Conservation (phyloP, 2,888 invertebrate species). For the Tachystola acroxantha region DNA sequence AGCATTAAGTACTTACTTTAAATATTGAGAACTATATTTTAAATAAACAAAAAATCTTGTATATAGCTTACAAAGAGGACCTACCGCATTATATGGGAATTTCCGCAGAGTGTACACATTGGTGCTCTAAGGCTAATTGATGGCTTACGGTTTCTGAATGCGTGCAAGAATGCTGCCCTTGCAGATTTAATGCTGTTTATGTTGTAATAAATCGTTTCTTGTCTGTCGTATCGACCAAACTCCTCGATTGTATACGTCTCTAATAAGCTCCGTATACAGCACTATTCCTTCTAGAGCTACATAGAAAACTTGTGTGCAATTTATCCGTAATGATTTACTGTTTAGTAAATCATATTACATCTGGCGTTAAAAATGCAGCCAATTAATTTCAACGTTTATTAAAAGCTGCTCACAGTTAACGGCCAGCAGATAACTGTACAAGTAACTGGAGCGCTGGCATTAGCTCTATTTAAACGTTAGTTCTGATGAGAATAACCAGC, state of each 20-base stretch:
- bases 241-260: conserved; percentile 14
- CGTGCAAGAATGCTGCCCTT: conserved; percentile 66
- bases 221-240: conserved; percentile 26
- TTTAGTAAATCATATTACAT: conserved; percentile 10
- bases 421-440: conserved; percentile 17
- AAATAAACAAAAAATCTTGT: too few species aligned
- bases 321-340: conserved; percentile 6
- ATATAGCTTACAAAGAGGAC: conserved; percentile 20
- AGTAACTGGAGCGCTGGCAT: conserved; percentile 22
- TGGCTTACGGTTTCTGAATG: conserved; percentile 45
- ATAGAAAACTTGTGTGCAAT: conserved; percentile 4
- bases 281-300: conserved; percentile 8
- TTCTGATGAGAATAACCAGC: conserved; percentile 9
- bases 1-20: too few species aligned
- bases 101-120: conserved; percentile 30
- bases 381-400: conserved; percentile 14
- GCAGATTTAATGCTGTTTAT: conserved; percentile 53
- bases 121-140: conserved; percentile 51
- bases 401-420: conserved; percentile 22
- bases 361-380: conserved; percentile 16
- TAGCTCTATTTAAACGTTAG: conserved; percentile 12
- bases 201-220: conserved; percentile 40
- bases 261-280: conserved; percentile 9
- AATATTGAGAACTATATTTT: too few species aligned
- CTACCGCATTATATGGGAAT: conserved; percentile 33